Percentiles rank a stretch among this genome's conserved stretches.
These are phyloP conservation scores for Umimayanthus kanabou DNA, from an alignment of 92 coral and sea anemone species.

Conservation along the genomic window DNA sequence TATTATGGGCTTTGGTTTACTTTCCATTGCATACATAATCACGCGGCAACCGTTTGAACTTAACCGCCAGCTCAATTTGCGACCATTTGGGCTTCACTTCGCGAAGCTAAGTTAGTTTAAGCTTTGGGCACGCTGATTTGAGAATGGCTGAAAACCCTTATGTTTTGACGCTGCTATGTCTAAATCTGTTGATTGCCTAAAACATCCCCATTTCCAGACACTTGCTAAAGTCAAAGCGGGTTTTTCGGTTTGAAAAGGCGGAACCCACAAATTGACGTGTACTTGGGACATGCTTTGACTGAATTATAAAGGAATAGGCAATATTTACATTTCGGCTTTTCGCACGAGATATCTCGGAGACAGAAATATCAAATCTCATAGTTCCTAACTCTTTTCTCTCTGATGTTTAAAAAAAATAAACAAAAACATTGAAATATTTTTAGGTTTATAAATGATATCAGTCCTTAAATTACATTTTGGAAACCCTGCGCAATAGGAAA, in stretches of 20 bases:
- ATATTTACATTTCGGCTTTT: constrained; percentile 29
- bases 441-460: constrained; percentile 6
- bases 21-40: constrained; percentile 64
- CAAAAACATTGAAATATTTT: not conserved
- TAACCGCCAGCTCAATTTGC: constrained; percentile 61
- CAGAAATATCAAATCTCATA: not conserved
- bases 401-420: not conserved
- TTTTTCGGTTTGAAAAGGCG: constrained; percentile 1
- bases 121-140: constrained; percentile 6
- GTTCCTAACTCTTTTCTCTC: not conserved
- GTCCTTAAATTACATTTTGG: constrained; percentile 10
- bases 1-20: constrained; percentile 67
- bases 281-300: constrained; percentile 34
- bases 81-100: constrained; percentile 47
- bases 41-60: constrained; percentile 84
- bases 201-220: constrained; percentile 52
- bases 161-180: constrained; percentile 26
- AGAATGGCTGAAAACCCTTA: constrained; percentile 14
- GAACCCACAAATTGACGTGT: constrained; percentile 35
- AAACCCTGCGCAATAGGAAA: constrained; percentile 2
- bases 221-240: constrained; percentile 31
- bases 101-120: not conserved
- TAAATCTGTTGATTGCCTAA: constrained; percentile 14
- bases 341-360: not conserved
- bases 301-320: constrained; percentile 6